Percentiles rank a stretch among this genome's conserved stretches.
Evolutionary conservation across 2,888 invertebrate species (phyloP).

Genomic region (Habrosyne pyritoides): DNA sequence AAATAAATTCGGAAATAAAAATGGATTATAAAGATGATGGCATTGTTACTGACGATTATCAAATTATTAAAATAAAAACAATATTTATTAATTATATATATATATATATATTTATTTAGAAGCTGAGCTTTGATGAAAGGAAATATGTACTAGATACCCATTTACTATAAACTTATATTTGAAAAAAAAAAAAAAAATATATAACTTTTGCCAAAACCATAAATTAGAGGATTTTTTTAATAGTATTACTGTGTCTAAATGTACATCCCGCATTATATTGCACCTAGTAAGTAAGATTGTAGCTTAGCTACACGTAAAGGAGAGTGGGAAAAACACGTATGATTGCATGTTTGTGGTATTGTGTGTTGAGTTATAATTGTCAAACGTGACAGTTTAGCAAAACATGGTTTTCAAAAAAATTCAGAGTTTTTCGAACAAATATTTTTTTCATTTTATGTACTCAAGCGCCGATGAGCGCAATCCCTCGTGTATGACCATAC

Average conservation of each 20-base stretch:
- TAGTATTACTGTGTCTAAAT: slow-evolving; percentile 42
- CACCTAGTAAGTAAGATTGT: slow-evolving; percentile 75
- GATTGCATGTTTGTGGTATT: neutral
- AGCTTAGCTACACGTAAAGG: slow-evolving; percentile 61
- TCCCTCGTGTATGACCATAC: slow-evolving; percentile 47
- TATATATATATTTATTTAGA: too few species aligned
- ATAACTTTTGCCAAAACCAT: slow-evolving; percentile 5
- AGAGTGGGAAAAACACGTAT: slow-evolving; percentile 49
- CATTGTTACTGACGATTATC: too few species aligned
- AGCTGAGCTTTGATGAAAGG: too few species aligned
- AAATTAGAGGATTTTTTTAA: too few species aligned
- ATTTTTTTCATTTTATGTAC: neutral
- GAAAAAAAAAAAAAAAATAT: slow-evolving; percentile 45
- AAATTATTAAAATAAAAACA: too few species aligned
- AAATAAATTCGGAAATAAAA: too few species aligned
- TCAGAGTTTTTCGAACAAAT: neutral
- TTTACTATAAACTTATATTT: slow-evolving; percentile 21
- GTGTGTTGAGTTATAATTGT: neutral
- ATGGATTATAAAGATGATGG: too few species aligned
- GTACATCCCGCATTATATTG: slow-evolving; percentile 72
- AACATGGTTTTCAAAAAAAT: too few species aligned
- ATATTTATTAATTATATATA: too few species aligned
- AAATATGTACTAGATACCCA: too few species aligned
- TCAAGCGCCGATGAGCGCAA: neutral
- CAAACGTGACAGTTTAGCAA: slow-evolving; percentile 2